These are phyloP conservation scores for Axinella damicornis DNA, from an alignment of 37 sponge, comb jelly and placozoan species.

Conservation along the genomic window DNA sequence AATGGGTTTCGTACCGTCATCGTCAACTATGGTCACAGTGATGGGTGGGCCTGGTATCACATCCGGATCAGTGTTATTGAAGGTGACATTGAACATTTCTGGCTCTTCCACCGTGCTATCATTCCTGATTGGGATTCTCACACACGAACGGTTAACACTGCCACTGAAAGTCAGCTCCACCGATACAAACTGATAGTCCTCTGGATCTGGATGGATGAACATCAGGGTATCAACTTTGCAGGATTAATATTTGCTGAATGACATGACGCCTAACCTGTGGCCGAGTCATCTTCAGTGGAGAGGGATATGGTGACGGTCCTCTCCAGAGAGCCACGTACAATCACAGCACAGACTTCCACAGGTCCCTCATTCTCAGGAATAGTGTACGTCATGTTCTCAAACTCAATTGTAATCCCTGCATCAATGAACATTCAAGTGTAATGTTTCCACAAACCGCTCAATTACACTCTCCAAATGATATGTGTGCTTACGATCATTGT, in stretches of 20 bases:
- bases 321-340: neutral
- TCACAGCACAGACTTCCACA: conserved; percentile 12
- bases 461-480: no score
- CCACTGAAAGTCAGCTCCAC: neutral
- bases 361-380: neutral
- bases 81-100: neutral
- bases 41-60: neutral
- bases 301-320: neutral
- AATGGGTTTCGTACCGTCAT: neutral
- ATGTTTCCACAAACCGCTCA: no score
- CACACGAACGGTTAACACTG: neutral
- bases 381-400: neutral
- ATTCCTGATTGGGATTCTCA: neutral
- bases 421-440: neutral
- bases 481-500: no score
- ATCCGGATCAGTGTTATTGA: neutral
- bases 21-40: neutral
- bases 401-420: neutral
- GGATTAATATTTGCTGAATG: no score
- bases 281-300: neutral
- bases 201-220: neutral
- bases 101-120: neutral
- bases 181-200: neutral
- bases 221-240: no score
- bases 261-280: neutral